These are phyloP conservation scores for Clamator glandarius DNA, from an alignment of 2,797 vertebrate genomes.

Conservation along the genomic window DNA sequence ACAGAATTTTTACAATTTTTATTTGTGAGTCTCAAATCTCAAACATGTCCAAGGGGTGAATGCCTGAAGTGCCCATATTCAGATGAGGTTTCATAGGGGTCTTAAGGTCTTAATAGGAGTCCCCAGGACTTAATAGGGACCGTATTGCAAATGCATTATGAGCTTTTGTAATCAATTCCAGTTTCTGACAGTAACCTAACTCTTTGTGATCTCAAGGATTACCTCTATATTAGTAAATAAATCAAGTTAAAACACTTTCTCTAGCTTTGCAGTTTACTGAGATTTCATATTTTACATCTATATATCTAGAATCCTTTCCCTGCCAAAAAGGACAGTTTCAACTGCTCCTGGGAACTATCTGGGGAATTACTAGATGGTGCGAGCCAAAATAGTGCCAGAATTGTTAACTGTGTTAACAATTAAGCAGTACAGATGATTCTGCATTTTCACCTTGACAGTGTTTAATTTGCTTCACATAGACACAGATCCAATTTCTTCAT, in stretches of 20 bases:
- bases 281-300: background rate
- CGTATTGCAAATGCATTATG: background rate
- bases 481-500: background rate
- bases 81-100: background rate
- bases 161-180: background rate
- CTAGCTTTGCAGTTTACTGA: background rate
- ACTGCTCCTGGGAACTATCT: background rate
- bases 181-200: background rate
- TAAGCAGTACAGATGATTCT: background rate
- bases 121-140: background rate
- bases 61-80: background rate
- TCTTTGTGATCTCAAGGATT: background rate
- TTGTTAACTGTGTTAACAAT: background rate
- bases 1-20: background rate
- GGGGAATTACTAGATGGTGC: background rate
- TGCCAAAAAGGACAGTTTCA: background rate
- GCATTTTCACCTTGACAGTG: background rate
- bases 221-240: background rate
- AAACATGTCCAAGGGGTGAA: background rate
- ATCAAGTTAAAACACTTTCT: background rate
- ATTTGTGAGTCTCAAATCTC: background rate
- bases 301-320: background rate
- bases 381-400: background rate
- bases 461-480: background rate
- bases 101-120: too few species aligned